Conservation (phyloP, 2,888 invertebrate species). For the Folsomia candida region DNA sequence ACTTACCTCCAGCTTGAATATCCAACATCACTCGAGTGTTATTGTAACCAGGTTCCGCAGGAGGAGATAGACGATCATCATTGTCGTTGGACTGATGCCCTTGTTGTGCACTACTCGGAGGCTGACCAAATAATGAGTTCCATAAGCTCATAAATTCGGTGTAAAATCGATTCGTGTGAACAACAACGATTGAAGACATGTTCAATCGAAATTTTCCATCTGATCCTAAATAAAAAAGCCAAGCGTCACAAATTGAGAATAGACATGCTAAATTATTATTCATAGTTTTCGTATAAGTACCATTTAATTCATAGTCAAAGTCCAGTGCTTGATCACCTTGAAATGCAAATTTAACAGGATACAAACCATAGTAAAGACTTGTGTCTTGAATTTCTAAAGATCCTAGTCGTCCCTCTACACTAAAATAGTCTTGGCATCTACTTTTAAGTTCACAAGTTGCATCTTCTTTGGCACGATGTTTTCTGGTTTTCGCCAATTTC, state of each 20-base stretch:
- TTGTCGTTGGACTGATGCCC: not conserved
- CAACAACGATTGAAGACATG: slow-evolving; percentile 88
- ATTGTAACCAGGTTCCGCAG: slow-evolving; percentile 24
- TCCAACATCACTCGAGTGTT: slow-evolving; percentile 62
- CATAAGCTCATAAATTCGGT: slow-evolving; percentile 60
- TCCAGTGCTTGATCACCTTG: slow-evolving; percentile 68
- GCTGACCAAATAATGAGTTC: slow-evolving; percentile 46
- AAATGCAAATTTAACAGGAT: slow-evolving; percentile 49
- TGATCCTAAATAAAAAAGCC: no score
- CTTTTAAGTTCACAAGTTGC: slow-evolving; percentile 44
- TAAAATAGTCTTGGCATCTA: slow-evolving; percentile 41
- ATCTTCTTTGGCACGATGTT: slow-evolving; percentile 42
- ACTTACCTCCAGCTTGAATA: slow-evolving; percentile 67
- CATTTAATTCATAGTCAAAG: slow-evolving; percentile 47
- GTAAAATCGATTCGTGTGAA: slow-evolving; percentile 90
- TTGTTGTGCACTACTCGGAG: slow-evolving; percentile 13
- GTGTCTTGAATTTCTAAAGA: slow-evolving; percentile 45
- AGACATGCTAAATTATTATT: slow-evolving; percentile 1
- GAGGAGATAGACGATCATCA: not conserved
- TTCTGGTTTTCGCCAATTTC: slow-evolving; percentile 34
- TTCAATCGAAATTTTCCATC: slow-evolving; percentile 72
- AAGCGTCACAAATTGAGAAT: slow-evolving; percentile 15
- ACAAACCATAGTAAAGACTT: slow-evolving; percentile 40
- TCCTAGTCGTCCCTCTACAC: slow-evolving; percentile 45
- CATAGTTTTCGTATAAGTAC: slow-evolving; percentile 16